Percentiles rank a stretch among this genome's conserved stretches.
Evolutionary conservation across 1,140 invertebrate species (phyloP).

Genomic region (Brachionus calyciflorus): DNA sequence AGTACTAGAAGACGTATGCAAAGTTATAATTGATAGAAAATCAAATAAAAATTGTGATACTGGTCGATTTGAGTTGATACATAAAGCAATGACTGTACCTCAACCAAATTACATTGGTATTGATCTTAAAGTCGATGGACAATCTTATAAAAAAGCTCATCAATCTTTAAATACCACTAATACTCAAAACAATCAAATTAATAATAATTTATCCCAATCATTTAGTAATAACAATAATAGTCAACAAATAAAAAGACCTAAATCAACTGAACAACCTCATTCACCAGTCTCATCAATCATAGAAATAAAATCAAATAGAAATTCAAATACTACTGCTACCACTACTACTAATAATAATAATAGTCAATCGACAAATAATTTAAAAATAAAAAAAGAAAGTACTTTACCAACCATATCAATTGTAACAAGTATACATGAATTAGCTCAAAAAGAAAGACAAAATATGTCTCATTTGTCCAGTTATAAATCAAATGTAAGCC

Average conservation of each 20-base stretch:
- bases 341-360: too few species aligned
- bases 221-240: background rate
- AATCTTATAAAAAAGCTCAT: constrained; percentile 51
- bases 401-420: constrained; percentile 42
- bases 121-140: constrained; percentile 72
- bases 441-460: constrained; percentile 21
- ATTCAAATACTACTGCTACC: too few species aligned
- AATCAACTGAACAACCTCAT: background rate
- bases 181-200: background rate
- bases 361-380: background rate
- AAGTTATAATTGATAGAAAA: constrained; percentile 82
- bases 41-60: constrained; percentile 75
- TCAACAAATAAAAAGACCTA: too few species aligned
- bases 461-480: constrained; percentile 22
- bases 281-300: background rate
- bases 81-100: constrained; percentile 70
- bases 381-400: constrained; percentile 3
- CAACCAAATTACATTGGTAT: constrained; percentile 80
- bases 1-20: constrained; percentile 83
- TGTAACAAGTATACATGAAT: constrained; percentile 29
- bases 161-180: too few species aligned
- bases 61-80: constrained; percentile 81
- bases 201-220: background rate
- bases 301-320: background rate
- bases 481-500: constrained; percentile 25